These are phyloP conservation scores for Cheilosia pagana DNA, from an alignment of 2,888 invertebrate genomes.

Conservation along the genomic window DNA sequence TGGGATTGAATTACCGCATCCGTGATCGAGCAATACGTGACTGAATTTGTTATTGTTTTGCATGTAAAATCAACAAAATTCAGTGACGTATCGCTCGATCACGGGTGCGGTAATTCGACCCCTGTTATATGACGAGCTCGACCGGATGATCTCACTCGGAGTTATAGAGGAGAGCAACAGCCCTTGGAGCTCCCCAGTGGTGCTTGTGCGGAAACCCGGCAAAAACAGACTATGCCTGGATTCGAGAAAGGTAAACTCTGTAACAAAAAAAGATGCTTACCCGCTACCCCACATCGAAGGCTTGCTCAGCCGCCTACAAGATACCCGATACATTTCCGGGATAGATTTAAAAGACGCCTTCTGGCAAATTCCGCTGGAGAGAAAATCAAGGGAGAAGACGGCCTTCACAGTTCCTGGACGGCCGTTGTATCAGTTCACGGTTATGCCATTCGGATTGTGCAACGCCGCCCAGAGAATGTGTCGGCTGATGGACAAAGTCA, in stretches of 20 bases:
- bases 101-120: too few relatives aligned
- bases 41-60: too few relatives aligned
- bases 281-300: background rate
- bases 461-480: slow-evolving; percentile 29
- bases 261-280: slow-evolving; percentile 4
- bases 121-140: slow-evolving; percentile 25
- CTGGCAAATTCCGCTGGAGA: background rate
- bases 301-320: background rate
- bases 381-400: background rate
- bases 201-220: slow-evolving; percentile 6
- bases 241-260: background rate
- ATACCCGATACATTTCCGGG: background rate
- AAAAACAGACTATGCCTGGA: slow-evolving; percentile 14
- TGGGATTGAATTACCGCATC: too few relatives aligned
- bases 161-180: too few relatives aligned
- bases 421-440: background rate
- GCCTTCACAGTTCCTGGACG: too few relatives aligned
- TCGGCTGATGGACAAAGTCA: slow-evolving; percentile 39
- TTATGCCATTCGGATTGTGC: background rate
- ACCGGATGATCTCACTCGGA: slow-evolving; percentile 5
- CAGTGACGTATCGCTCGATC: too few relatives aligned
- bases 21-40: too few relatives aligned
- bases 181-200: background rate
- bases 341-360: background rate
- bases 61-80: too few relatives aligned